These are phyloP conservation scores for Heliconius himera DNA, from an alignment of 1,140 invertebrate genomes.

Conservation along the genomic window DNA sequence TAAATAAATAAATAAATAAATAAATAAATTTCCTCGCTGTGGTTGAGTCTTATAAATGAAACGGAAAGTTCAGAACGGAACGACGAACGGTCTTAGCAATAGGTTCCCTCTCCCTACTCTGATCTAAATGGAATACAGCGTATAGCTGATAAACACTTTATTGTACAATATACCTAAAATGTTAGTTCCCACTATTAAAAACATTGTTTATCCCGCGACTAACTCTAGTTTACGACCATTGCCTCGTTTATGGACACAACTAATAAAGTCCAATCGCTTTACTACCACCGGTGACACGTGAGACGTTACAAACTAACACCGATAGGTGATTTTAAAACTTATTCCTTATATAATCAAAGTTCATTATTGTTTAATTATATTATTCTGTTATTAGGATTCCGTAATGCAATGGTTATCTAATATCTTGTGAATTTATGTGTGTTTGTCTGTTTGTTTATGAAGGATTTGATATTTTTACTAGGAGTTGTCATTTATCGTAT, in stretches of 20 bases:
- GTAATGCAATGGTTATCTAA: constrained; percentile 5
- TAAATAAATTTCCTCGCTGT: no score
- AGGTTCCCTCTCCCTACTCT: no score
- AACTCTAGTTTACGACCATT: constrained; percentile 56
- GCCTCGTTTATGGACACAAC: constrained; percentile 67
- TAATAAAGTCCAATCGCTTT: constrained; percentile 67
- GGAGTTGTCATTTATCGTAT: neutral
- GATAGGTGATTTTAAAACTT: neutral
- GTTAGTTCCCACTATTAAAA: constrained; percentile 43
- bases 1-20: no score
- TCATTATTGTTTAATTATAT: neutral
- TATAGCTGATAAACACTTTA: no score
- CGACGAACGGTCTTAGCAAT: no score
- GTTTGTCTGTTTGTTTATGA: neutral
- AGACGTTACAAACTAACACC: neutral
- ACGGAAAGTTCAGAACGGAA: no score
- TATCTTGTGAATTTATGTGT: neutral
- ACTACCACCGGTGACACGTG: constrained; percentile 42
- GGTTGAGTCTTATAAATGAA: no score
- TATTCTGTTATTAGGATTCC: constrained; percentile 11
- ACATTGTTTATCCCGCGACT: constrained; percentile 56
- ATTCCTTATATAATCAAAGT: neutral
- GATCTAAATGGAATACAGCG: no score
- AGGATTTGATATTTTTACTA: constrained; percentile 2
- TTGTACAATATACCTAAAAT: neutral